A percentile compares a stretch with the other conserved stretches of the same genome.
phyloP scores from a whole-genome alignment of 2,888 invertebrate species.

The Hydroisotoma schaefferi region DNA sequence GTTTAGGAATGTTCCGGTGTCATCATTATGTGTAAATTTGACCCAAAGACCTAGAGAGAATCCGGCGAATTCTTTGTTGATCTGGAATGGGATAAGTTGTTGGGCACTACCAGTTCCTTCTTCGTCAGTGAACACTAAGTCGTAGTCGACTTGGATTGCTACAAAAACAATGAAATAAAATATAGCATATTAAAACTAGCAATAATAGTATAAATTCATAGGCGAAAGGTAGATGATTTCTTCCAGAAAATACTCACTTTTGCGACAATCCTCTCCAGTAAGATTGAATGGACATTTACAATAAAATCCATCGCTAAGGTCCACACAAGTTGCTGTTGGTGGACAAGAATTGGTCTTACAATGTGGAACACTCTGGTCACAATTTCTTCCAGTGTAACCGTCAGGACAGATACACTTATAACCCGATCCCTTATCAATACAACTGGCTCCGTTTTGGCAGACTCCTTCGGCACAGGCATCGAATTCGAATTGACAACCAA shows the following conservation, averaged over 20 bases:
- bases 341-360: slow-evolving; percentile 93
- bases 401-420: slow-evolving; percentile 78
- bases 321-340: slow-evolving; percentile 87
- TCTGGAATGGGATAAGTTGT: slow-evolving; percentile 83
- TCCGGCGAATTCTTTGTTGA: slow-evolving; percentile 53
- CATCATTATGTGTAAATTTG: slow-evolving; percentile 85
- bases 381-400: slow-evolving; percentile 66
- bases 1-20: slow-evolving; percentile 89
- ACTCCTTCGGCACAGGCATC: slow-evolving; percentile 85
- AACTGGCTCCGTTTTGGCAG: slow-evolving; percentile 91
- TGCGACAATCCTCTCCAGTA: slow-evolving; percentile 93
- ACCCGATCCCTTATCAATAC: slow-evolving; percentile 77
- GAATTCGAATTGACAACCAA: slow-evolving; percentile 90
- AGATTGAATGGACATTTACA: slow-evolving; percentile 96
- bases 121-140: slow-evolving; percentile 86
- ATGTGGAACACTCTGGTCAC: slow-evolving; percentile 84
- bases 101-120: slow-evolving; percentile 84
- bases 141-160: slow-evolving; percentile 98
- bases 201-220: neutral
- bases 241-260: slow-evolving; percentile 63
- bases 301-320: slow-evolving; percentile 83
- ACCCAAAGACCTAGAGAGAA: slow-evolving; percentile 84
- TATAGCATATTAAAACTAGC: slow-evolving; percentile 1
- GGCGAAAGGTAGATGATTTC: neutral
- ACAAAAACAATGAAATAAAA: slow-evolving; percentile 52